phyloP scores from a whole-genome alignment of 2,888 invertebrate species.

The Idaea dimidiata region DNA sequence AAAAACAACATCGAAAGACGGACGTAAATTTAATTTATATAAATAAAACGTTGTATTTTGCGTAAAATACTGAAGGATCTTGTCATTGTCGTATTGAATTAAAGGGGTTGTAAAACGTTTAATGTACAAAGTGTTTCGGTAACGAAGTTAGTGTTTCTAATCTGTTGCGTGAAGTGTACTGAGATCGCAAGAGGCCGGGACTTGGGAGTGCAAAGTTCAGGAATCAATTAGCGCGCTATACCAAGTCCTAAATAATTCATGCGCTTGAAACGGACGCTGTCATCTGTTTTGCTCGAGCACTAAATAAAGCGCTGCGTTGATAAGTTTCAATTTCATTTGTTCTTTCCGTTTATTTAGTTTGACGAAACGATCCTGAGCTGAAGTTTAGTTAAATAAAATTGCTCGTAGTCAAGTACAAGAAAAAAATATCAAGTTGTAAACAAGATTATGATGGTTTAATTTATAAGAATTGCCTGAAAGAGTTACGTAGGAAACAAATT shows the following conservation, averaged over 20 bases:
- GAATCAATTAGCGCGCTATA: conserved; percentile 58
- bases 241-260: conserved; percentile 57
- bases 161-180: conserved; percentile 28
- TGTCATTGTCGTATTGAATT: not conserved
- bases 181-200: conserved; percentile 30
- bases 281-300: not conserved
- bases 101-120: conserved; percentile 10
- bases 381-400: too few relatives aligned
- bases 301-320: not conserved
- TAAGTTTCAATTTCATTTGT: not conserved
- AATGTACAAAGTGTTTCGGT: conserved; percentile 22
- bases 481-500: too few relatives aligned
- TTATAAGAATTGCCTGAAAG: too few relatives aligned
- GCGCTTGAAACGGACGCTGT: conserved; percentile 24
- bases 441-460: too few relatives aligned
- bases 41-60: not conserved
- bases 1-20: not conserved
- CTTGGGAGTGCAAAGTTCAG: conserved; percentile 44
- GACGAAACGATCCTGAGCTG: too few relatives aligned
- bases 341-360: not conserved
- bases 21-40: not conserved
- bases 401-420: too few relatives aligned
- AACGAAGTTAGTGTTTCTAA: conserved; percentile 26
- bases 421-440: too few relatives aligned
- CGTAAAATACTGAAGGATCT: not conserved